A percentile compares a stretch with the other conserved stretches of the same genome.
phyloP scores from a whole-genome alignment of 2,797 vertebrate genomes.

The Crax fasciolata region DNA sequence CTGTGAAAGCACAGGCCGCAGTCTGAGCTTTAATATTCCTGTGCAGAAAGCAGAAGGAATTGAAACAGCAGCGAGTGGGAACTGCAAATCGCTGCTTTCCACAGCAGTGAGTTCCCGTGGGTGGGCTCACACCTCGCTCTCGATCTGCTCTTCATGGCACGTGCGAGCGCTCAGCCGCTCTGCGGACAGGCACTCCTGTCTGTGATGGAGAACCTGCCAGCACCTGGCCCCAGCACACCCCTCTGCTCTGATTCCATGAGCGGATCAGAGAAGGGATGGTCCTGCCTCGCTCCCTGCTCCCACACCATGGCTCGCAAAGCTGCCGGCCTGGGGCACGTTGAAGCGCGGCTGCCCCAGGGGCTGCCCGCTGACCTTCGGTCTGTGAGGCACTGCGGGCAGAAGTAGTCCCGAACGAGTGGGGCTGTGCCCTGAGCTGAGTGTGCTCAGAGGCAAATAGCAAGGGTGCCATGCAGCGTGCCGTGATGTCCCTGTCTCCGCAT shows the following conservation, averaged over 20 bases:
- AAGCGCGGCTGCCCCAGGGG: background rate
- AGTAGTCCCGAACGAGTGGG: background rate
- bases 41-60: background rate
- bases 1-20: background rate
- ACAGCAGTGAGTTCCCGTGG: background rate
- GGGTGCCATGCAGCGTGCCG: background rate
- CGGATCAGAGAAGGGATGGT: background rate
- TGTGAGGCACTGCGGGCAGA: background rate
- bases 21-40: background rate
- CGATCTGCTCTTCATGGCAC: background rate
- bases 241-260: background rate
- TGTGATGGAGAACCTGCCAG: background rate
- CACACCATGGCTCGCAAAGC: background rate
- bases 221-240: background rate
- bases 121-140: background rate
- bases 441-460: background rate
- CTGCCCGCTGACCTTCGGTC: background rate
- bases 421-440: background rate
- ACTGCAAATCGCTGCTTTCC: background rate
- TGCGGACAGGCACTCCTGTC: rapidly evolving
- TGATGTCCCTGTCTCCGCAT: background rate
- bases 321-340: rapidly evolving
- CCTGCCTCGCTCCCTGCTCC: background rate
- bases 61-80: background rate
- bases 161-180: rapidly evolving